These are phyloP conservation scores for Diplodus puntazzo DNA, from an alignment of 2,797 vertebrate species.

Conservation along the genomic window DNA sequence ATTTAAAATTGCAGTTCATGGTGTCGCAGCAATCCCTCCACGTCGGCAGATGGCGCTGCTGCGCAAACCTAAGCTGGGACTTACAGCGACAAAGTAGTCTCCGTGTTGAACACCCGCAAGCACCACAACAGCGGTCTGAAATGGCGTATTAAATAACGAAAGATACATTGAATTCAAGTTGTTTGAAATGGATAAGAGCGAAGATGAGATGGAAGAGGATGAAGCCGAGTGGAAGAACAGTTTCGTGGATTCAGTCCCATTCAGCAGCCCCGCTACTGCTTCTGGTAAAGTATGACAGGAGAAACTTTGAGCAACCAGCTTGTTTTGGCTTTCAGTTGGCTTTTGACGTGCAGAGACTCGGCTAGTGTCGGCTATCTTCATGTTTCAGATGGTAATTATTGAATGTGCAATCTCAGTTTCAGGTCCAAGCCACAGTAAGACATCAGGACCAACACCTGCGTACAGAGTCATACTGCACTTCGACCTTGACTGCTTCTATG, in stretches of 20 bases:
- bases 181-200: constrained; percentile 63
- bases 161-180: background rate
- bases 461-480: constrained; percentile 89
- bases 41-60: constrained; percentile 41
- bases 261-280: constrained; percentile 2
- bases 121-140: background rate
- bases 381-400: background rate
- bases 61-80: background rate
- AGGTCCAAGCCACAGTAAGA: constrained; percentile 38
- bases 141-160: too few relatives aligned
- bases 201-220: constrained; percentile 72
- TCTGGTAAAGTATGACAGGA: constrained; percentile 55
- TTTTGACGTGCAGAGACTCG: background rate
- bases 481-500: constrained; percentile 96
- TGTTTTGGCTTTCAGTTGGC: background rate
- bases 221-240: constrained; percentile 74
- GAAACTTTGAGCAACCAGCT: background rate
- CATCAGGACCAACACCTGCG: background rate
- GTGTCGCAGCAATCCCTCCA: constrained; percentile 35
- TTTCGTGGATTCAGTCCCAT: constrained; percentile 44
- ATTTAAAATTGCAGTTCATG: background rate
- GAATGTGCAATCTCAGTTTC: constrained; percentile 23
- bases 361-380: background rate
- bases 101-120: too few relatives aligned
- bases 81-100: background rate